Conservation (phyloP, 1,140 invertebrate species). For the Chionoecetes opilio region DNA sequence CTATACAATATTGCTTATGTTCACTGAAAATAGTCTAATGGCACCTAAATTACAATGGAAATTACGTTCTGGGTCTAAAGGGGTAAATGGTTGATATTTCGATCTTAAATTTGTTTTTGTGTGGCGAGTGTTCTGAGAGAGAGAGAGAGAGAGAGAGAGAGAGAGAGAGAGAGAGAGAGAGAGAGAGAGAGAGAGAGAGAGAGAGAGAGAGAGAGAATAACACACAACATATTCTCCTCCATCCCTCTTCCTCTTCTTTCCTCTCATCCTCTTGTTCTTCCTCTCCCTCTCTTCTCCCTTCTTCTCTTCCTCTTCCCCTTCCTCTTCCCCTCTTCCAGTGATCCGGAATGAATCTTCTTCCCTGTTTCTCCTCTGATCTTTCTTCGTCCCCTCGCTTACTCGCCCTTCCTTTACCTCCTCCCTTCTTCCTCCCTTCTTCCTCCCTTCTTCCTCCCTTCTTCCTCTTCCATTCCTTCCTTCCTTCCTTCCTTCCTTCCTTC, state of each 20-base stretch:
- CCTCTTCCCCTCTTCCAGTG: slow-evolving; percentile 12
- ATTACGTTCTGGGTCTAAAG: too few species aligned
- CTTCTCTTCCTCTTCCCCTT: background rate
- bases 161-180: too few species aligned
- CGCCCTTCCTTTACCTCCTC: background rate
- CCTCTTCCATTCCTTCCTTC: background rate
- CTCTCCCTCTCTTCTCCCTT: background rate
- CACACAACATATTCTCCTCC: background rate
- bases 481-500: background rate
- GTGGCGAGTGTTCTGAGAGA: too few species aligned
- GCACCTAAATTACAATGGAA: too few species aligned
- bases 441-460: background rate
- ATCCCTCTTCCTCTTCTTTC: background rate
- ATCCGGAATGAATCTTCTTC: slow-evolving; percentile 7
- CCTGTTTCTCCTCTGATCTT: slow-evolving; percentile 29
- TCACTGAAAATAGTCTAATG: too few species aligned
- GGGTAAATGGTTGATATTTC: too few species aligned
- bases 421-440: background rate
- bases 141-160: too few species aligned
- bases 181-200: too few species aligned
- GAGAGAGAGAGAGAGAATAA: too few species aligned
- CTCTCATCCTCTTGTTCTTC: background rate
- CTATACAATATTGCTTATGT: too few species aligned
- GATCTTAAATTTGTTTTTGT: too few species aligned
- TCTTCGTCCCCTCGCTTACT: slow-evolving; percentile 4